Evolutionary conservation across 1,140 invertebrate genomes (phyloP).

Genomic region (Thereuonema tuberculata): DNA sequence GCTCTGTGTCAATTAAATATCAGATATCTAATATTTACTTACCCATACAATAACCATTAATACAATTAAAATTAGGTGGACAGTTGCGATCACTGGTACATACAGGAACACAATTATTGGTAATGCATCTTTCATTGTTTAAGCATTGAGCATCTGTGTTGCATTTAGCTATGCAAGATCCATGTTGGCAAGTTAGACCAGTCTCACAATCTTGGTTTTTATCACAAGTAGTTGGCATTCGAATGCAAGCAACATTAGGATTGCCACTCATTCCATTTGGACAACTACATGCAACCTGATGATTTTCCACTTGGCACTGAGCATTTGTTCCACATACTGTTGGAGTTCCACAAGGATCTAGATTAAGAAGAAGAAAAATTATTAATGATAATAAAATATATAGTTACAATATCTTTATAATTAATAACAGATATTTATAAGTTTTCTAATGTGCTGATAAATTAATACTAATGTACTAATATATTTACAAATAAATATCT

Average conservation of each 20-base stretch:
- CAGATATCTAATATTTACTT: too few species aligned
- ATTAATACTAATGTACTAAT: too few species aligned
- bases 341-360: conserved; percentile 51
- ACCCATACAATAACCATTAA: conserved; percentile 65
- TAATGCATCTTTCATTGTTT: conserved; percentile 63
- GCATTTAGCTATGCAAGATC: conserved; percentile 40
- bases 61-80: conserved; percentile 62
- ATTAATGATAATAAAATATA: too few species aligned
- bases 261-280: conserved; percentile 54
- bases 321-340: conserved; percentile 76
- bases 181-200: conserved; percentile 54
- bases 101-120: conserved; percentile 62
- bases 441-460: too few species aligned
- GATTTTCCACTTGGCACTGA: conserved; percentile 48
- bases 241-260: conserved; percentile 52
- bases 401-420: neutral
- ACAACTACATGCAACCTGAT: conserved; percentile 58
- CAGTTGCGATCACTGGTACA: conserved; percentile 74
- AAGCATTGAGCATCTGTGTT: conserved; percentile 52
- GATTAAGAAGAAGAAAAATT: neutral
- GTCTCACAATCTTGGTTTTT: conserved; percentile 46
- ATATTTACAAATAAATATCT: too few species aligned
- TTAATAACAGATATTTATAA: neutral
- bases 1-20: too few species aligned
- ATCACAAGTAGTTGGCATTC: conserved; percentile 45